A percentile compares a stretch with the other conserved stretches of the same genome.
Evolutionary conservation across 2,113 vertebrate genomes (phyloP).

Genomic region (Hypocryptadius cinnamomeus): DNA sequence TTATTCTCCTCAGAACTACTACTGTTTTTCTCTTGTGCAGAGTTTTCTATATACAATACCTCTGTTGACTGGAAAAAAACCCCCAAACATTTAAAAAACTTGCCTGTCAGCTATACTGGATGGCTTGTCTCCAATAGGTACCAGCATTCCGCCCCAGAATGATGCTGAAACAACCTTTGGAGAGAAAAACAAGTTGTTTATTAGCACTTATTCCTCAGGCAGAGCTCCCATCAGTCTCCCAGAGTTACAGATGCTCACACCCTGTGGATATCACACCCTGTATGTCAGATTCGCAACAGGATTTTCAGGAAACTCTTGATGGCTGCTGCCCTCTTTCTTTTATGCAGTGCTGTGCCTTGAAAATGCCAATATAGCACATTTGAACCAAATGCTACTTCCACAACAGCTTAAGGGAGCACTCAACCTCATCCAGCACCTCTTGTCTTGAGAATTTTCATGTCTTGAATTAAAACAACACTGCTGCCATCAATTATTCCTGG

Average conservation of each 20-base stretch:
- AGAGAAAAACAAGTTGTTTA: neutral
- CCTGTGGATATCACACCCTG: neutral
- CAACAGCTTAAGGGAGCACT: neutral
- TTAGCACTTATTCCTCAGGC: neutral
- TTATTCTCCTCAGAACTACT: neutral
- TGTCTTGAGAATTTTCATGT: neutral
- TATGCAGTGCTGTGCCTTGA: neutral
- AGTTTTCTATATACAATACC: neutral
- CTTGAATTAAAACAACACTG: neutral
- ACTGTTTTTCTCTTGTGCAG: neutral
- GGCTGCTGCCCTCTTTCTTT: slow-evolving; percentile 36
- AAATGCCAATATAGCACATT: neutral
- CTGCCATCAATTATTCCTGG: neutral
- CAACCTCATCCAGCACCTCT: neutral
- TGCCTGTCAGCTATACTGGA: slow-evolving; percentile 92
- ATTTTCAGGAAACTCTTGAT: neutral
- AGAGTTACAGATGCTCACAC: neutral
- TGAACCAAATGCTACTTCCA: neutral
- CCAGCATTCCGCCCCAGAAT: slow-evolving; percentile 88
- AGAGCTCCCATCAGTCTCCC: neutral
- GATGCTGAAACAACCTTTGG: slow-evolving; percentile 85
- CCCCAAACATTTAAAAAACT: neutral
- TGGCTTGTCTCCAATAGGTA: slow-evolving; percentile 80
- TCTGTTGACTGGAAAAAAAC: neutral
- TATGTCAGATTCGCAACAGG: rapidly evolving